Evolutionary conservation across 2,797 vertebrate species (phyloP), one percentile per base, ranked within the genome.

Genomic region (Argentina silus): DNA sequence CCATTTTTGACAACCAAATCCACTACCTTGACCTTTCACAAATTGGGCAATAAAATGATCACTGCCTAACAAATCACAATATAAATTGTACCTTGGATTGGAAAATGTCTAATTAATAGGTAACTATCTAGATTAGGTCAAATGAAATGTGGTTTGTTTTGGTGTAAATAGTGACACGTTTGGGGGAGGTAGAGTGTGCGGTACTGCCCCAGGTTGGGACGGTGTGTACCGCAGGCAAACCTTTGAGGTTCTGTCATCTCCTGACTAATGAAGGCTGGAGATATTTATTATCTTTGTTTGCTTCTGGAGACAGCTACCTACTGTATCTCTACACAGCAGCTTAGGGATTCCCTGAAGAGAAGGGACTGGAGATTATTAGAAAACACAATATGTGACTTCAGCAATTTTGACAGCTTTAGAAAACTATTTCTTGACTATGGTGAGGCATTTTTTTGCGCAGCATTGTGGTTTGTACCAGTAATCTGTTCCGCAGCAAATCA

Each of bases 21-120:
- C 80, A 75, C 92, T 82, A 91, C 88, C 90, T 92, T 91, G 94
- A 94, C 94, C 94, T 95, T 94, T 62, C 59, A 61, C 93, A 94
- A 93, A 95, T 94, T 93, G 93, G 92, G 86, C 82, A 60, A 85
- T 87, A 81, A 88, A 93, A 90, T 92, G 89, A 89, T 92, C 88
- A 91, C 90, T 78, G 88, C 79, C 83, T 53, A 86, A 91, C 92
- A 91, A 93, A 92, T 87, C 12, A 81, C 86, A 79, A 76, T 85
- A 85, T 90, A 89, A 85, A 88, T 81, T 91, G 91, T 91, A 93
- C 90, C 92, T 94, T 93, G 82, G 85, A 89, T 83, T 61, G 3
- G 67, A 12, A 88, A 85, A 84, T 61, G 79, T 85, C 91, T 91
- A 88, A 93, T 94, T 93, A 92, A 88, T 79, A 78, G 76, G 59